phyloP scores from a whole-genome alignment of 2,113 vertebrate species.

The Sisor rabdophorus region DNA sequence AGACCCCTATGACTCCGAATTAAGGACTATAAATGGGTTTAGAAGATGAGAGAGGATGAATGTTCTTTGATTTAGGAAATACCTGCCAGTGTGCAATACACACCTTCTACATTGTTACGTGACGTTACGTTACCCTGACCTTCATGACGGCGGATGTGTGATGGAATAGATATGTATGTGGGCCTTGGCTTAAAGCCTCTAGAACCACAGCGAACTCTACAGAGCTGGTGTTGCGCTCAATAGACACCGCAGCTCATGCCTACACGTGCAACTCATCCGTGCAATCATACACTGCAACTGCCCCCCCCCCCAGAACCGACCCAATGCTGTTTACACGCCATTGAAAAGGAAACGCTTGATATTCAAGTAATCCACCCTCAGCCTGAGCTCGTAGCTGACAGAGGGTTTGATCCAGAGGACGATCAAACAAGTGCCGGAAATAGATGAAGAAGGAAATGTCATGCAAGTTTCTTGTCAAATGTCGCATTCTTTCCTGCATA shows the following conservation, averaged over 20 bases:
- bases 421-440: conserved; percentile 32
- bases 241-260: background rate
- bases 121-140: background rate
- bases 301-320: conserved; percentile 10
- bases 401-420: conserved; percentile 32
- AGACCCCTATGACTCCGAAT: too few relatives aligned
- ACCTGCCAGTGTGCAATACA: too few relatives aligned
- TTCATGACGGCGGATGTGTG: background rate
- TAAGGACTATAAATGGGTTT: too few relatives aligned
- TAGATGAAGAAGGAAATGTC: conserved; percentile 49
- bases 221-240: background rate
- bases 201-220: background rate
- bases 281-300: background rate
- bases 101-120: background rate
- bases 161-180: background rate
- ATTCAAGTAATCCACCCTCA: conserved; percentile 40
- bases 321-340: conserved; percentile 1
- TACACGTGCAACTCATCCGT: conserved; percentile 13
- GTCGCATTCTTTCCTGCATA: conserved; percentile 40
- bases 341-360: conserved; percentile 34
- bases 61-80: too few relatives aligned
- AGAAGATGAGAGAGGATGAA: fast-evolving
- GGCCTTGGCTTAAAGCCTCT: background rate
- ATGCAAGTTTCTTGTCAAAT: conserved; percentile 44
- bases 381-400: conserved; percentile 22